Evolutionary conservation across 2,113 vertebrate genomes (phyloP).

Genomic region (Neofelis nebulosa): DNA sequence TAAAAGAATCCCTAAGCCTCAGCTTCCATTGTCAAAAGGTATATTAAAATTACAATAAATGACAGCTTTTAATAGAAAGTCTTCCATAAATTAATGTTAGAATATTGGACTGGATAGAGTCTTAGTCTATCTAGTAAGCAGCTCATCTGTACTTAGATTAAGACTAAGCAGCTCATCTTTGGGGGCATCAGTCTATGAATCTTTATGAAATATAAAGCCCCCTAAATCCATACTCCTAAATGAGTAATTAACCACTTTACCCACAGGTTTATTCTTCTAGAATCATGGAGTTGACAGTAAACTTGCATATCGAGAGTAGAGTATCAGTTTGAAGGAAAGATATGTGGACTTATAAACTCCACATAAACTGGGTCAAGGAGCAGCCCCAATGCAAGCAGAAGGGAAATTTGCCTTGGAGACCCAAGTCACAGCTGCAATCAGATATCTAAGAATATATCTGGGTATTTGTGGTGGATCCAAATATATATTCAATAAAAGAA

Average conservation of each 20-base stretch:
- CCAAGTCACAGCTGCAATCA: background rate
- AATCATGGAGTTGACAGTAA: constrained; percentile 41
- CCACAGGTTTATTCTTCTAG: constrained; percentile 40
- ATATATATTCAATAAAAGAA: background rate
- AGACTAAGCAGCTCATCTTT: constrained; percentile 46
- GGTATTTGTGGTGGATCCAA: background rate
- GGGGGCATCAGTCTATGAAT: constrained; percentile 21
- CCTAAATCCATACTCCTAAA: constrained; percentile 62
- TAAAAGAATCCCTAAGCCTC: constrained; percentile 30
- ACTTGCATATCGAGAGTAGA: constrained; percentile 35
- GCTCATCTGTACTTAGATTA: constrained; percentile 45
- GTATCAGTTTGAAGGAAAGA: constrained; percentile 10
- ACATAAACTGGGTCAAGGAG: background rate
- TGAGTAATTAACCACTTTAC: constrained; percentile 51
- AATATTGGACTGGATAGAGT: background rate
- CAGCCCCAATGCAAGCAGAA: background rate
- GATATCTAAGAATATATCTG: background rate
- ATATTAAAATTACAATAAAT: constrained; percentile 32
- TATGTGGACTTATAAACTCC: background rate
- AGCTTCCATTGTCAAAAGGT: constrained; percentile 9
- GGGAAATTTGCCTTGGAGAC: background rate
- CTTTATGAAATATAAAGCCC: constrained; percentile 63
- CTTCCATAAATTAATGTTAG: constrained; percentile 45
- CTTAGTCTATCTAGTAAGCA: background rate
- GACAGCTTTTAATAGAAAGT: background rate